Evolutionary conservation across 2,797 vertebrate species (phyloP), one percentile per base, ranked within the genome.

Genomic region (Oreochromis grahami): DNA sequence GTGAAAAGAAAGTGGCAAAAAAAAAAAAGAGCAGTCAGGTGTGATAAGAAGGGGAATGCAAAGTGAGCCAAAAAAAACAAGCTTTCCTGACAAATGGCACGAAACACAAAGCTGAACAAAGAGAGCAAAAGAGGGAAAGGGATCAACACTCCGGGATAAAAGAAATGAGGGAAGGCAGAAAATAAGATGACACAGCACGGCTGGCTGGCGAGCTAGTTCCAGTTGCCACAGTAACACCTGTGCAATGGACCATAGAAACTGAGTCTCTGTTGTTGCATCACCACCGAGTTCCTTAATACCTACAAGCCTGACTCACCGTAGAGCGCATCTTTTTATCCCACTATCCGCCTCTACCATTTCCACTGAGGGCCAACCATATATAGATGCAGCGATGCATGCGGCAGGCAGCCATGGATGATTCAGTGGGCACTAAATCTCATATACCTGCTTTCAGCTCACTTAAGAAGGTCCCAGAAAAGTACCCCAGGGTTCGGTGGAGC

Each of bases 181-280:
- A 93, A 89, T 83, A 84, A 86, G 88, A 93, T 96, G 96, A 96
- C 90, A 92, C 95, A 95, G 94, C 94, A 91, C 55, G 86, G 84
- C 91, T 93, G 89, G 85, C 91, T 94, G 95, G 92, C 51, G 84
- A 93, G 93, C 89, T 48, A 58, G 87, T 93, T 95, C 94, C 84
- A 89, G 96, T 97, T 97, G 96, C 96, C 96, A 97, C 96, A 96
- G 96, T 97, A 97, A 97, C 96, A 96, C 95, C 95, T 96, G 94
- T 94, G 93, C 90, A 89, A 92, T 93, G 93, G 94, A 95, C 94
- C 93, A 90, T 86, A 88, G 93, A 94, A 94, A 93, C 90, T 13
- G 89, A 93, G 89, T 88, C 93, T 84, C 78, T 52, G 84, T 82
- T 60, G 32, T 87, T 82, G 86, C 81, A 90, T 92, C 92, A 91